Evolutionary conservation across 2,888 invertebrate genomes (phyloP).

Genomic region (Drosophila sordidula): DNA sequence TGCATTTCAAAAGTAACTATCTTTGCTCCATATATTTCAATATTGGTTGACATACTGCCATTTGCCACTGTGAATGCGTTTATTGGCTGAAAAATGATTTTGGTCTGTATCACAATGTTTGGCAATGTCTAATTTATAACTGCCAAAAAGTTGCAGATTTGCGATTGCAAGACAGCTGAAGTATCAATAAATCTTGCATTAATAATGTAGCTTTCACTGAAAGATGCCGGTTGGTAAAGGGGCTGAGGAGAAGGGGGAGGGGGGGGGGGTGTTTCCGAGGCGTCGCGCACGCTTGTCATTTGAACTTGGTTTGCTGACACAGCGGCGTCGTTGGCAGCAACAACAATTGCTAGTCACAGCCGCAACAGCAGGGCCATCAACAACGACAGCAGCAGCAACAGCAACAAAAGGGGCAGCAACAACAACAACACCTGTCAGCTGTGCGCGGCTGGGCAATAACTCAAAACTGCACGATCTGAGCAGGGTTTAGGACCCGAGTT

Average conservation of each 20-base stretch:
- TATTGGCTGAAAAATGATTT: slow-evolving; percentile 52
- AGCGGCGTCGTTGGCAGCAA: slow-evolving; percentile 35
- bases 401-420: slow-evolving; percentile 9
- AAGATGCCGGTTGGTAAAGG: background rate
- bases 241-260: background rate
- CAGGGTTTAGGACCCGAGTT: slow-evolving; percentile 34
- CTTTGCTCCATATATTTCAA: slow-evolving; percentile 27
- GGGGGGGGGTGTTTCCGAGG: slow-evolving; percentile 9
- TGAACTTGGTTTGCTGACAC: slow-evolving; percentile 51
- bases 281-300: slow-evolving; percentile 44
- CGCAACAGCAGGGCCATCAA: slow-evolving; percentile 18
- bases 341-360: slow-evolving; percentile 15
- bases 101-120: slow-evolving; percentile 6
- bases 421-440: slow-evolving; percentile 59
- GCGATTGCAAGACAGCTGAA: slow-evolving; percentile 35
- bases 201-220: slow-evolving; percentile 47
- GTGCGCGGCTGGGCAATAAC: slow-evolving; percentile 58
- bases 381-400: slow-evolving; percentile 11
- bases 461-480: slow-evolving; percentile 51
- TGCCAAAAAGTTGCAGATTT: slow-evolving; percentile 58
- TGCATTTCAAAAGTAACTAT: background rate
- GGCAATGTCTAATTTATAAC: slow-evolving; percentile 66
- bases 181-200: slow-evolving; percentile 71
- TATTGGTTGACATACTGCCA: slow-evolving; percentile 17
- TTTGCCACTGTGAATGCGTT: slow-evolving; percentile 34